Conservation (phyloP, 1,140 invertebrate species). For the Solenopsis fugax region DNA sequence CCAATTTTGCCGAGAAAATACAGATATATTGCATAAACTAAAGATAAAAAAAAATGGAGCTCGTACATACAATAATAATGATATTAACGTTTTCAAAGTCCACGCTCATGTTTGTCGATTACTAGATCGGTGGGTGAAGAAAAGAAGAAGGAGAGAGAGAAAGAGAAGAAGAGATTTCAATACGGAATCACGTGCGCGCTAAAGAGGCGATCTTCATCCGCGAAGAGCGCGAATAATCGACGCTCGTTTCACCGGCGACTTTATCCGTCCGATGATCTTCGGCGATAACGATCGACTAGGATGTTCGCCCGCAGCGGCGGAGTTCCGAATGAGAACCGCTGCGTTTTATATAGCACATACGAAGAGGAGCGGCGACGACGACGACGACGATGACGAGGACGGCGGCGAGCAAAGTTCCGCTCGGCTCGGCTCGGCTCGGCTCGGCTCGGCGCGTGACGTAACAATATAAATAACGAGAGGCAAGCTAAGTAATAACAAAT, state of each 20-base stretch:
- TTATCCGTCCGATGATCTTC: conserved; percentile 54
- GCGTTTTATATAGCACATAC: conserved; percentile 77
- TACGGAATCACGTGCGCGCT: conserved; percentile 56
- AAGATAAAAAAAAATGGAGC: not conserved
- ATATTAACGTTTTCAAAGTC: conserved; percentile 51
- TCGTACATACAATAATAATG: conserved; percentile 36
- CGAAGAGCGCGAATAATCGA: conserved; percentile 49
- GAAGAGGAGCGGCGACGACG: conserved; percentile 67
- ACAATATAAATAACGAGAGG: conserved; percentile 82
- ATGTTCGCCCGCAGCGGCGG: not conserved
- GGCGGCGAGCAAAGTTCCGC: conserved; percentile 45
- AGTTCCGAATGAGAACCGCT: conserved; percentile 77
- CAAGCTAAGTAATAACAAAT: conserved; percentile 78
- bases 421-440: conserved; percentile 58
- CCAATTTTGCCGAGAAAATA: conserved; percentile 5
- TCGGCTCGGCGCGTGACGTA: conserved; percentile 78
- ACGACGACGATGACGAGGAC: not conserved
- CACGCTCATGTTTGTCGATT: conserved; percentile 47
- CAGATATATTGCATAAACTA: not conserved
- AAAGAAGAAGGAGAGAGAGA: not conserved
- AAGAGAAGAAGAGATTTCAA: not conserved
- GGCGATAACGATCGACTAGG: conserved; percentile 40
- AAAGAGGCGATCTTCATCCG: conserved; percentile 39
- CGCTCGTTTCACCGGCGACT: conserved; percentile 41
- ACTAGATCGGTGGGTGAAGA: not conserved